Percentiles rank a stretch among this genome's conserved stretches.
phyloP scores from a whole-genome alignment of 1,140 invertebrate species.

The Triops cancriformis region DNA sequence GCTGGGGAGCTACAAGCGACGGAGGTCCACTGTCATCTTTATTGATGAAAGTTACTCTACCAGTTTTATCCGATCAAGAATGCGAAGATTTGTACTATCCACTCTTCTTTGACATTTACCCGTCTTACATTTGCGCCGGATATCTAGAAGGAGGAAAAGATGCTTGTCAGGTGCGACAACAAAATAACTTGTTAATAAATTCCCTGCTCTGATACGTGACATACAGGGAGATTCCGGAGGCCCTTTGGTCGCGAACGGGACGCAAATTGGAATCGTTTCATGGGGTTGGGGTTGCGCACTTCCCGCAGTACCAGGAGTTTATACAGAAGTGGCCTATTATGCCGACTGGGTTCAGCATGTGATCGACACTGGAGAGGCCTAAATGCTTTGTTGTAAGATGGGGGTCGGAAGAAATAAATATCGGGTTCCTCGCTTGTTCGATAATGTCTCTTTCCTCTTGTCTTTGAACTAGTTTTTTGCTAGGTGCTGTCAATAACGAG shows the following conservation, averaged over 20 bases:
- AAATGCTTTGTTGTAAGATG: conserved; percentile 26
- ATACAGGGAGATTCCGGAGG: conserved; percentile 51
- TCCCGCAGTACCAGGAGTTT: conserved; percentile 57
- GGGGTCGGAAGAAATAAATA: conserved; percentile 26
- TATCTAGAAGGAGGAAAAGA: conserved; percentile 39
- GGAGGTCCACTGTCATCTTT: not conserved
- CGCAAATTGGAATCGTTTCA: conserved; percentile 57
- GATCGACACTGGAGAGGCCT: conserved; percentile 21
- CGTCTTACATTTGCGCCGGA: conserved; percentile 40
- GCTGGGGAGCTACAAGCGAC: conserved; percentile 24
- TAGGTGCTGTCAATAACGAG: not conserved
- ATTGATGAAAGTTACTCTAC: conserved; percentile 20
- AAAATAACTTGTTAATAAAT: not conserved
- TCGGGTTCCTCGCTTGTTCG: not conserved
- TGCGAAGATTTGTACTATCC: conserved; percentile 23
- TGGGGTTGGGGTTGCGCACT: conserved; percentile 62
- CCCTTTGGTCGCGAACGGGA: conserved; percentile 44
- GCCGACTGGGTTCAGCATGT: conserved; percentile 45
- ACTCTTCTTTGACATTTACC: conserved; percentile 27
- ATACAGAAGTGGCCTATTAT: conserved; percentile 53
- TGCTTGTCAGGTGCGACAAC: conserved; percentile 38
- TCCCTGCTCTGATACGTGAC: conserved; percentile 28
- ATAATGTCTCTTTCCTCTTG: not conserved
- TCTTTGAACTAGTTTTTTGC: not conserved
- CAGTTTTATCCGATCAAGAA: conserved; percentile 21